These are phyloP conservation scores for Amazonetta brasiliensis DNA, from an alignment of 2,797 vertebrate genomes.

Conservation along the genomic window DNA sequence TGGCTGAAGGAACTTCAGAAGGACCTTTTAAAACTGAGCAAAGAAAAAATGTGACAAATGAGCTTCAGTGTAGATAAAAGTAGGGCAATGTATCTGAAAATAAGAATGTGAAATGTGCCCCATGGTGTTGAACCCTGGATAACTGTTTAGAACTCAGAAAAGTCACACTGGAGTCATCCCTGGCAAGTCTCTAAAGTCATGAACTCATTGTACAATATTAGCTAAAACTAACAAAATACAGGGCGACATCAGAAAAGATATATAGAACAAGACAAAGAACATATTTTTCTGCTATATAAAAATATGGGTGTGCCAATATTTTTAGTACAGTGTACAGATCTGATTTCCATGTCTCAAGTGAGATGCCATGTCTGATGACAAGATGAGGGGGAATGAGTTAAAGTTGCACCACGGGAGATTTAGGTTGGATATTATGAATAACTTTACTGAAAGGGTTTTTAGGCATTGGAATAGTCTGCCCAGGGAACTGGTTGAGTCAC, in stretches of 20 bases:
- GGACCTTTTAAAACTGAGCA: neutral
- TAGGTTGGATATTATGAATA: too few species aligned
- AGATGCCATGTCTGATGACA: neutral
- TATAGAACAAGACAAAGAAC: neutral
- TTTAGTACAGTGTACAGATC: neutral
- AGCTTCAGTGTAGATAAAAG: neutral
- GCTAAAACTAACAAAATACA: neutral
- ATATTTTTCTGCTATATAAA: neutral
- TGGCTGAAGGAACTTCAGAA: neutral
- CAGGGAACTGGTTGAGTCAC: too few species aligned
- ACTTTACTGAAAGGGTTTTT: too few species aligned
- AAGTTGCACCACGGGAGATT: too few species aligned
- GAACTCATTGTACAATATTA: neutral
- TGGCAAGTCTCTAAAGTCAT: neutral
- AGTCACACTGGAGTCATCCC: neutral
- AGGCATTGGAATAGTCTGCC: too few species aligned
- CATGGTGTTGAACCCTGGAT: neutral
- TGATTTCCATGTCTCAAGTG: neutral
- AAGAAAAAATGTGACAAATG: neutral
- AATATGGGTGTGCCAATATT: neutral
- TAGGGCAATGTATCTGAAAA: neutral
- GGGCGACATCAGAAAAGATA: neutral
- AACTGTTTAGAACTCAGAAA: neutral
- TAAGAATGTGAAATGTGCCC: neutral
- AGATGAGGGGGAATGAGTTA: too few species aligned